Base-by-base conservation (phyloP, 2,888 invertebrate species). In the Panopea generosa region DNA sequence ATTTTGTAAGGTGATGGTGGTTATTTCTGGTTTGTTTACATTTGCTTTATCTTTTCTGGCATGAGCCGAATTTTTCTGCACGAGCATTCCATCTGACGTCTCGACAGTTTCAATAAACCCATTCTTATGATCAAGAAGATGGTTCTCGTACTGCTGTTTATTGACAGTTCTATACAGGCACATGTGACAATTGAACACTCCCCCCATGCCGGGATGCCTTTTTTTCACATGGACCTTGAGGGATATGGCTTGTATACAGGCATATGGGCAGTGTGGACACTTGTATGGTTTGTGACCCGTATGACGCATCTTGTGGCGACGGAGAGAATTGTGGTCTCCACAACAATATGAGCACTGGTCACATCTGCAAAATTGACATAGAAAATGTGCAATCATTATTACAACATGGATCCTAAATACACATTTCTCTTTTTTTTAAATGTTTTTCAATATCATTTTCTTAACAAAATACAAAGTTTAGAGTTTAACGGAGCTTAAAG, bases 291-390 rank as follows among this genome's bases (percentile, higher is more conserved):
- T 95, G 57, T 95, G 94, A 18, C 96, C 96, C 6, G 95, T 95
- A 91, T 97, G 97, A 14, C 95, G 94, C 93, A 95, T 95, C 86
- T 95, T 95, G 92, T 97, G 97, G 1, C 97, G 94, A 26, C 97
- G 94, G 82, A 97, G 93, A 0, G 96, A 95, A 91, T 97, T 97
- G 92, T 96, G 96, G 90, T 97, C 97, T 2, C 95, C 94, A 3
- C 96, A 95, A 47, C 95, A 93, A 91, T 96, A 96, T 3, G 93
- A 93, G 91, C 97, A 97, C 57, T 94, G 92, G 40, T 95, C 94
- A 90, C 97, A 97, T 45, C 95, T 94, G 79, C 1, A 84, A 85
- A 56, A 57, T 24, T 56, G n/a, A n/a, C n/a, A n/a, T n/a, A n/a
- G n/a, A n/a, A n/a, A n/a, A n/a, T n/a, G 40, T 33, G 16, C 22